These are phyloP conservation scores for Aethes cnicana DNA, from an alignment of 2,888 invertebrate genomes.

Conservation along the genomic window DNA sequence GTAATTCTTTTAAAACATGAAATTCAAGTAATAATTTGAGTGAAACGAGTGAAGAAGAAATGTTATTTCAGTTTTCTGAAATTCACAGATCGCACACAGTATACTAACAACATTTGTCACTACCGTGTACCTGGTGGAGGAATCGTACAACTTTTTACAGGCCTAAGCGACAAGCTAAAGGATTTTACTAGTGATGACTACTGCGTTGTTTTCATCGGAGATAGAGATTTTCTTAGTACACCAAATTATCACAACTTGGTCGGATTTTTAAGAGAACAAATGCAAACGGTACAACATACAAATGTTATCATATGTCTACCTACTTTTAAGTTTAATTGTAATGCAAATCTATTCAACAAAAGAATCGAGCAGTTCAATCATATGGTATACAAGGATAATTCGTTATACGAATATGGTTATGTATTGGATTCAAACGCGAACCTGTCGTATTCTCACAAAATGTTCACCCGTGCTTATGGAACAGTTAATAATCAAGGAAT, in stretches of 20 bases:
- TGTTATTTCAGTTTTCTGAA: neutral
- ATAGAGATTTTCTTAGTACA: neutral
- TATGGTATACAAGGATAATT: neutral
- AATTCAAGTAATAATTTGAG: no score
- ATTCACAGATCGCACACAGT: neutral
- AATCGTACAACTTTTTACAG: neutral
- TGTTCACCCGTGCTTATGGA: no score
- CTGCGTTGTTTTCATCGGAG: neutral
- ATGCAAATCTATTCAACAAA: neutral
- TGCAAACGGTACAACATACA: neutral
- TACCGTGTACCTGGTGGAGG: neutral
- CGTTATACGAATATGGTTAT: neutral
- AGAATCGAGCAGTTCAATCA: neutral
- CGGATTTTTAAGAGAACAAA: neutral
- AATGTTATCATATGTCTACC: constrained; percentile 2
- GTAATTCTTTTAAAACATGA: no score
- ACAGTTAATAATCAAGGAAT: no score
- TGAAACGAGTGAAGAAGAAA: no score
- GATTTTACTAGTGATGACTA: neutral
- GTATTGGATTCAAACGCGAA: neutral
- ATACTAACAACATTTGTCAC: neutral
- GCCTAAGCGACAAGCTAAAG: neutral
- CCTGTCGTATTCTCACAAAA: no score
- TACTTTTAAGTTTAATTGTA: neutral
- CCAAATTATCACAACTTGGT: neutral